Conservation (phyloP, 2,113 vertebrate genomes). For the Petrocephalus zakoni region DNA sequence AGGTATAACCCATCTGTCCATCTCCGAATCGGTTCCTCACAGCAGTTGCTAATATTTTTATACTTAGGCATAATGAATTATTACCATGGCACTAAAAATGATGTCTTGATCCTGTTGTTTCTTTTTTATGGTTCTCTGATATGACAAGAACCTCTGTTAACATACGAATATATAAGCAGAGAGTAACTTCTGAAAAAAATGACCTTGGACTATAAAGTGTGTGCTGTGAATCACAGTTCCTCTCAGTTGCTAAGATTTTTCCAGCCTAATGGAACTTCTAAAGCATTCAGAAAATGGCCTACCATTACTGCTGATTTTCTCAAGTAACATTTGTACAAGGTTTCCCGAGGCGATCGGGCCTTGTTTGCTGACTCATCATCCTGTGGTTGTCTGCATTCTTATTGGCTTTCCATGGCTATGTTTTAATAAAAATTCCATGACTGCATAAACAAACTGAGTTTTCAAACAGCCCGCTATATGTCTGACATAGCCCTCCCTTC, state of each 20-base stretch:
- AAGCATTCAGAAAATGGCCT: not conserved
- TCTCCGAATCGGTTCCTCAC: not conserved
- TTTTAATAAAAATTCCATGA: conserved; percentile 18
- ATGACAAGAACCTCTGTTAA: not conserved
- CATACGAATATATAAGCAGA: not conserved
- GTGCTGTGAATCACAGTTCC: not conserved
- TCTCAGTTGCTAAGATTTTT: not conserved
- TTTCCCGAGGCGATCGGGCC: not conserved
- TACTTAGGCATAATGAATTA: not conserved
- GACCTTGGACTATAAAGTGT: not conserved
- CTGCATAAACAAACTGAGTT: conserved; percentile 15
- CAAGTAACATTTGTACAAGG: not conserved
- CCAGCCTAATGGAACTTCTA: not conserved
- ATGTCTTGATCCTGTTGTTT: not conserved
- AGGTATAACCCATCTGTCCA: not conserved
- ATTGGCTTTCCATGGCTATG: conserved; percentile 21
- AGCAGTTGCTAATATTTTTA: not conserved
- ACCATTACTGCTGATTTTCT: not conserved
- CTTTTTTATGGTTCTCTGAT: not conserved
- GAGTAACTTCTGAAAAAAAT: not conserved
- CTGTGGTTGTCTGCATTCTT: conserved; percentile 24
- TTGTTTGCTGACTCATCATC: conserved; percentile 20
- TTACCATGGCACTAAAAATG: not conserved
- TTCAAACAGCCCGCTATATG: not conserved
- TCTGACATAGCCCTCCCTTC: not conserved